Conservation (phyloP, 2,888 invertebrate genomes). For the Eupithecia dodoneata region DNA sequence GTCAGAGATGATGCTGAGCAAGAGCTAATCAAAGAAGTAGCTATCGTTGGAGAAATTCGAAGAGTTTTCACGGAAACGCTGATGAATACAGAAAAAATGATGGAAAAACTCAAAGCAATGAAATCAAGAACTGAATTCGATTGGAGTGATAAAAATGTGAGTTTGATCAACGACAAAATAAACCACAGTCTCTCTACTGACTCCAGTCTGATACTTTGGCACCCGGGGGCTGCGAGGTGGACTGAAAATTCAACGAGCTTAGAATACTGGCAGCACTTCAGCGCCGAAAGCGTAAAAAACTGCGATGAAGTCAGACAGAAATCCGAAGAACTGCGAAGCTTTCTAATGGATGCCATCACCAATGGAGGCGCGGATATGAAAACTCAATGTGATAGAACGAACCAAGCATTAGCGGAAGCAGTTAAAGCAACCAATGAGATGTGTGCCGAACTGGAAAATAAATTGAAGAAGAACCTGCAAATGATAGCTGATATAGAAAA, state of each 20-base stretch:
- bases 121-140: slow-evolving; percentile 92
- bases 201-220: slow-evolving; percentile 88
- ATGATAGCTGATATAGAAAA: slow-evolving; percentile 91
- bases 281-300: slow-evolving; percentile 89
- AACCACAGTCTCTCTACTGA: slow-evolving; percentile 87
- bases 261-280: slow-evolving; percentile 93
- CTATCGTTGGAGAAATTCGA: slow-evolving; percentile 89
- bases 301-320: slow-evolving; percentile 90
- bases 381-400: slow-evolving; percentile 92
- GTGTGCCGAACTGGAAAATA: slow-evolving; percentile 87
- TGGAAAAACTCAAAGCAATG: slow-evolving; percentile 88
- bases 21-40: slow-evolving; percentile 89
- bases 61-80: slow-evolving; percentile 85
- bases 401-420: slow-evolving; percentile 88
- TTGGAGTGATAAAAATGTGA: slow-evolving; percentile 94
- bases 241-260: slow-evolving; percentile 85
- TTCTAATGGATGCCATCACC: slow-evolving; percentile 88
- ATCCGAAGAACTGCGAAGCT: slow-evolving; percentile 87
- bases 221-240: slow-evolving; percentile 91
- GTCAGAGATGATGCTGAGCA: slow-evolving; percentile 92
- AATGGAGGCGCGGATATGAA: slow-evolving; percentile 92
- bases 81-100: slow-evolving; percentile 86
- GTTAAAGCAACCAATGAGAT: slow-evolving; percentile 90
- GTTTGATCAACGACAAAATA: slow-evolving; percentile 88
- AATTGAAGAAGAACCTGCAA: slow-evolving; percentile 87